Percentiles rank a stretch among this genome's conserved stretches.
phyloP scores from a whole-genome alignment of 2,797 vertebrate genomes.

The Cirrhinus mrigala region DNA sequence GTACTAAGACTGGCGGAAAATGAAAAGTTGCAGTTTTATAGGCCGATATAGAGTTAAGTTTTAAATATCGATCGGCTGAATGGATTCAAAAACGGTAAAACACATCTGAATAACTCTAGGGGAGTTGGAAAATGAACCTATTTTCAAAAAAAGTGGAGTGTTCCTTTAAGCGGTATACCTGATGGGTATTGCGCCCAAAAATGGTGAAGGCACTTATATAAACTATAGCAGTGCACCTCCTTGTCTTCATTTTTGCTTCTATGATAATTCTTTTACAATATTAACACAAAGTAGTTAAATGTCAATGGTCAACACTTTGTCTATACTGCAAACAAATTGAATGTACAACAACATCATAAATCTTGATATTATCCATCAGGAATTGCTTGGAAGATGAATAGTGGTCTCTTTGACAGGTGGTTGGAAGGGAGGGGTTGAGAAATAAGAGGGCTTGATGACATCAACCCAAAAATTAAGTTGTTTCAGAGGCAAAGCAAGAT shows the following conservation, averaged over 20 bases:
- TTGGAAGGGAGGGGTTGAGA: neutral
- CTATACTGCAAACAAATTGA: neutral
- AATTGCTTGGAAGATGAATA: neutral
- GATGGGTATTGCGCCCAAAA: too few species aligned
- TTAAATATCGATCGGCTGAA: too few species aligned
- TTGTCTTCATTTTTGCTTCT: neutral
- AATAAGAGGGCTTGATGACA: neutral
- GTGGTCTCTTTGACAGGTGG: neutral
- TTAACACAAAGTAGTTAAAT: neutral
- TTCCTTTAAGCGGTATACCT: neutral
- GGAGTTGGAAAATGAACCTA: too few species aligned
- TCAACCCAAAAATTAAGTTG: neutral
- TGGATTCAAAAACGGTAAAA: too few species aligned
- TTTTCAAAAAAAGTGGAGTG: too few species aligned
- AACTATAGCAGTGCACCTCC: too few species aligned
- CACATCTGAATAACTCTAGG: too few species aligned
- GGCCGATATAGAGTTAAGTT: too few species aligned
- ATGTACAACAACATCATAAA: neutral
- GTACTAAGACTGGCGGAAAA: too few species aligned
- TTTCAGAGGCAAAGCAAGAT: neutral
- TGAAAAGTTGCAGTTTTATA: too few species aligned
- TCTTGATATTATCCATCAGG: neutral
- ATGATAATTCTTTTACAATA: neutral
- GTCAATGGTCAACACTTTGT: neutral
- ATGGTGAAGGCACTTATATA: too few species aligned